These are phyloP conservation scores for Temnothorax unifasciatus DNA, from an alignment of 2,888 invertebrate species.

Conservation along the genomic window DNA sequence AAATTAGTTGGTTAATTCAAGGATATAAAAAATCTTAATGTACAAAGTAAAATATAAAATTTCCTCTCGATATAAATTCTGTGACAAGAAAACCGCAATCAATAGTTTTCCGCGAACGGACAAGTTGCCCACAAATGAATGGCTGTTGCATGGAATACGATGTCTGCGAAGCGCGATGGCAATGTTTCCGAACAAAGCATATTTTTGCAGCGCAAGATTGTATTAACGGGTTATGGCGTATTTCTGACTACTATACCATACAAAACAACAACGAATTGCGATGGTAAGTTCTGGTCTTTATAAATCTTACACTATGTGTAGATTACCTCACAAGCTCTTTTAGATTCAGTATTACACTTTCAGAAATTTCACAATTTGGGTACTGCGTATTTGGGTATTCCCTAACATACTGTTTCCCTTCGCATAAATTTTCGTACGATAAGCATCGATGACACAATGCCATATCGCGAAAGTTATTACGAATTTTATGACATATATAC, in stretches of 20 bases:
- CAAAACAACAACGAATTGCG: slow-evolving; percentile 81
- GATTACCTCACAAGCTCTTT: slow-evolving; percentile 66
- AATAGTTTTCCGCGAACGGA: slow-evolving; percentile 15
- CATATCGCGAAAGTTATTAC: slow-evolving; percentile 78
- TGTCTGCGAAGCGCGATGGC: neutral
- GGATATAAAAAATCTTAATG: slow-evolving; percentile 34
- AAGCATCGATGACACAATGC: slow-evolving; percentile 74
- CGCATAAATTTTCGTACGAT: slow-evolving; percentile 67
- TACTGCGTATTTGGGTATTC: slow-evolving; percentile 39
- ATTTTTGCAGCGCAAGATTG: slow-evolving; percentile 62
- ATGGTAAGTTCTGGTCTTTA: slow-evolving; percentile 62
- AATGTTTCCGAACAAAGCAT: neutral
- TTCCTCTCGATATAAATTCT: slow-evolving; percentile 13
- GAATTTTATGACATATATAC: slow-evolving; percentile 85
- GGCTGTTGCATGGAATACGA: neutral
- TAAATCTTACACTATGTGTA: slow-evolving; percentile 61
- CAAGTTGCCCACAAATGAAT: neutral
- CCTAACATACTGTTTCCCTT: slow-evolving; percentile 56
- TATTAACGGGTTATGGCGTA: slow-evolving; percentile 85
- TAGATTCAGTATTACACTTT: slow-evolving; percentile 63
- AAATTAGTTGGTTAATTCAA: slow-evolving; percentile 21
- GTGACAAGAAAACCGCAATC: slow-evolving; percentile 27
- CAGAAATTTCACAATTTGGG: slow-evolving; percentile 59
- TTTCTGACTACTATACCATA: slow-evolving; percentile 82
- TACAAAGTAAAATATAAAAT: slow-evolving; percentile 28